Conservation (phyloP, 2,888 invertebrate species). For the Dichetophora obliterata region DNA sequence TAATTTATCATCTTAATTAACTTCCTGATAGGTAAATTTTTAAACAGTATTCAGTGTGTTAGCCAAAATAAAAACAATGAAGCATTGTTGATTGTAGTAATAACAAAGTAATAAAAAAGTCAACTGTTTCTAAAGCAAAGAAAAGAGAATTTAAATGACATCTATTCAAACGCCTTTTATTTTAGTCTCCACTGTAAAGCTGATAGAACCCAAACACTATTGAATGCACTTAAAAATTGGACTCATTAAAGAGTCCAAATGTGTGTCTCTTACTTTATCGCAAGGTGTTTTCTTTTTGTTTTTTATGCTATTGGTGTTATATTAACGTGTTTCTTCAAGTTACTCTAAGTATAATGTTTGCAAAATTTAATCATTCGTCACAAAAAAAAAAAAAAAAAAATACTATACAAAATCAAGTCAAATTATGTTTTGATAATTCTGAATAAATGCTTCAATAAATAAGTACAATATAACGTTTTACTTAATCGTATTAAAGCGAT, state of each 20-base stretch:
- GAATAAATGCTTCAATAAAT: slow-evolving; percentile 1
- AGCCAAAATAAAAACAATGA: slow-evolving; percentile 27
- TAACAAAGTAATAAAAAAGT: background rate
- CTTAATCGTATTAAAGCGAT: background rate
- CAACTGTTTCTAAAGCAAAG: slow-evolving; percentile 29
- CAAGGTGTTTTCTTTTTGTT: background rate
- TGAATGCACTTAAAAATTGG: background rate
- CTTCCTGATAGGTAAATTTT: slow-evolving; percentile 10
- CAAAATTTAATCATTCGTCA: background rate
- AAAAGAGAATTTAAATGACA: slow-evolving; percentile 42
- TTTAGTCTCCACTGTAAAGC: background rate
- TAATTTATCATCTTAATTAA: slow-evolving; percentile 21
- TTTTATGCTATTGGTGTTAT: background rate
- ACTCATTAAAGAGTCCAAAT: background rate
- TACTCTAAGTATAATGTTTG: background rate
- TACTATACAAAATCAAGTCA: background rate
- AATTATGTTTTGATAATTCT: slow-evolving; percentile 20
- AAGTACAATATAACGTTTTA: background rate
- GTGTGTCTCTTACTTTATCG: too few relatives aligned
- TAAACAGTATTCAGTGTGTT: slow-evolving; percentile 34
- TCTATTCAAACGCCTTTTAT: slow-evolving; percentile 50
- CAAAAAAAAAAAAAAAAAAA: background rate
- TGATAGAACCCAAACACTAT: background rate
- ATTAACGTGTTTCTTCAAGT: slow-evolving; percentile 1
- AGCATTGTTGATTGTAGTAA: slow-evolving; percentile 5